Evolutionary conservation across 2,888 invertebrate species (phyloP), one percentile per base, ranked within the genome.

Genomic region (Diarsia brunnea): DNA sequence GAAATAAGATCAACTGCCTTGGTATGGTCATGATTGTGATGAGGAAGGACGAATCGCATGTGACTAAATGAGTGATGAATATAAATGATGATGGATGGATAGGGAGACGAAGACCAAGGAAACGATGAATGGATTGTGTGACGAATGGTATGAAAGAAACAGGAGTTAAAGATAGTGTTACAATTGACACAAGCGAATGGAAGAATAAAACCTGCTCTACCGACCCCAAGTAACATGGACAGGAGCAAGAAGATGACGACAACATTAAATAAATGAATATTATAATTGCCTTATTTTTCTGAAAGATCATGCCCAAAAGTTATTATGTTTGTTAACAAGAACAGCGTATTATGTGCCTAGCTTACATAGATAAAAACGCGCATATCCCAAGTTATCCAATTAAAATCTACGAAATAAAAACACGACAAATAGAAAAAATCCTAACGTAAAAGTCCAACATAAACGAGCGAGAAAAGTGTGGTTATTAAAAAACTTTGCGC

Each of bases 401-500:
- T 66, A 58, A 67, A 63, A 76, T 38, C n/a, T 19, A 58, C 61
- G n/a, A 58, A 58, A 70, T 24, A 58, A 61, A 82, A 55, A 47
- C 14, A 69, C 55, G 19, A 55, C 69, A 60, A 72, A 73, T 27
- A 53, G 7, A 31, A 61, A 67, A 70, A 71, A 47, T 12, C 21
- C 60, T 79, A 67, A 55, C n/a, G 31, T 73, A 49, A 69, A 63
- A 75, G 51, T 75, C 66, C 45, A 68, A 73, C 66, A 64, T 61
- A 70, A 84, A 68, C 66, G 76, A 69, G 69, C 49, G 72, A 67
- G 81, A 61, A 84, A 82, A 73, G 66, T 67, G 67, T 73, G 53
- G 71, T 85, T 78, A 85, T 83, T 78, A 82, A 83, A 83, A 85
- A 85, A 82, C 71, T 85, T 85, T 65, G 67, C n/a, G 58, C 49